Percentiles rank a stretch among this genome's conserved stretches.
These are phyloP conservation scores for Anorthoa munda DNA, from an alignment of 2,888 invertebrate genomes.

Conservation along the genomic window DNA sequence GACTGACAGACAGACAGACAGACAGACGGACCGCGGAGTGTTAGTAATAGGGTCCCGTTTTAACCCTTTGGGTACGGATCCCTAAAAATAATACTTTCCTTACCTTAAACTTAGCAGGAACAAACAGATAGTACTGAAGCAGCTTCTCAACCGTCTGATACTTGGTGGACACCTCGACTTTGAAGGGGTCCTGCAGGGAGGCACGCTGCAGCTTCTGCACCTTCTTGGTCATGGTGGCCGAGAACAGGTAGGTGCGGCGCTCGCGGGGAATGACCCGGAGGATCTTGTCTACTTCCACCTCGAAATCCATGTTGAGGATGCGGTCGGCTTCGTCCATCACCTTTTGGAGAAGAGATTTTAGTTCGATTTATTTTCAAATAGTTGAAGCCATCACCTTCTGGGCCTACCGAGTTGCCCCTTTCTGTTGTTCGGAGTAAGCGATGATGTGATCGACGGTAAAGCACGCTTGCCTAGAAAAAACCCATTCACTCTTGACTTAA, in stretches of 20 bases:
- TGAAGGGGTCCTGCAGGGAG: conserved; percentile 97
- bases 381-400: too few species aligned
- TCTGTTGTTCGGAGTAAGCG: too few species aligned
- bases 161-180: conserved; percentile 98
- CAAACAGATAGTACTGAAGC: conserved; percentile 98
- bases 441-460: too few species aligned
- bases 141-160: conserved; percentile 99
- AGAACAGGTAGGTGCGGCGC: conserved; percentile 97
- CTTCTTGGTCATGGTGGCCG: conserved; percentile 99
- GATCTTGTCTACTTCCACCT: conserved; percentile 99
- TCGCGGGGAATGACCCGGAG: conserved; percentile 97
- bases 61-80: too few species aligned
- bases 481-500: too few species aligned
- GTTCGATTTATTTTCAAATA: too few species aligned
- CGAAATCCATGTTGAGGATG: conserved; percentile 99
- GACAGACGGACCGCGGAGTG: too few species aligned
- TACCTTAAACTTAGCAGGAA: conserved; percentile 98
- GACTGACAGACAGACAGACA: too few species aligned
- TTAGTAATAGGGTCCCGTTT: too few species aligned
- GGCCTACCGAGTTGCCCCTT: too few species aligned
- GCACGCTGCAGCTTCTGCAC: conserved; percentile 98
- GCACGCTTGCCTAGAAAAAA: too few species aligned
- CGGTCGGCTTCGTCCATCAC: conserved; percentile 99
- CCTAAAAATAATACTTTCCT: conserved; percentile 35
- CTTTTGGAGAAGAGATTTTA: conserved; percentile 76